phyloP scores from a whole-genome alignment of 1,140 invertebrate species.

The Lasioglossum baleicum region DNA sequence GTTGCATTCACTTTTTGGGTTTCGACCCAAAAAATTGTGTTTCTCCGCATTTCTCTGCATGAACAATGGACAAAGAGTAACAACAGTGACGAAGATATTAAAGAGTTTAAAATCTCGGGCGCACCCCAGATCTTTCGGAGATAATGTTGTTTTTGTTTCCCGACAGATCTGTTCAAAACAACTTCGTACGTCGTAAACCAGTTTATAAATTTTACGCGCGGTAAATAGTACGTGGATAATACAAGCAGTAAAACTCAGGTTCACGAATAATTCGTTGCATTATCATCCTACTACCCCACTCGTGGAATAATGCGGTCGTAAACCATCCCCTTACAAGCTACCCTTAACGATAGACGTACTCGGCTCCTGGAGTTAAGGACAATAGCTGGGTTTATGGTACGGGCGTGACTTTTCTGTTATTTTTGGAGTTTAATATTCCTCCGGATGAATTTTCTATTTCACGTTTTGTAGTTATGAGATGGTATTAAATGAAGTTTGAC shows the following conservation, averaged over 20 bases:
- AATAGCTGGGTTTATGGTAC: neutral
- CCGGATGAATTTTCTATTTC: neutral
- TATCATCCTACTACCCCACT: neutral
- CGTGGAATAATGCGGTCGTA: neutral
- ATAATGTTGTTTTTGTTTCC: too few species aligned
- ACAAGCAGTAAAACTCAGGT: neutral
- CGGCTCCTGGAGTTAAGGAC: neutral
- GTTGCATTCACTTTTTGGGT: too few species aligned
- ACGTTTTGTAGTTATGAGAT: too few species aligned
- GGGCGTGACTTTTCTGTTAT: neutral
- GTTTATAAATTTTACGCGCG: neutral
- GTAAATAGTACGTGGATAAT: neutral
- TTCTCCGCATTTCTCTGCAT: too few species aligned
- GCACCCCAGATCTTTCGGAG: too few species aligned
- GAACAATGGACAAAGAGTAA: too few species aligned
- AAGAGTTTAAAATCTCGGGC: too few species aligned
- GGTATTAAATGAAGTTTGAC: too few species aligned
- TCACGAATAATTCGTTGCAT: constrained; percentile 6
- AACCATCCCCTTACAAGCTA: neutral
- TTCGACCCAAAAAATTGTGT: too few species aligned
- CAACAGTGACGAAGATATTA: too few species aligned
- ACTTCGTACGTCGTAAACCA: neutral
- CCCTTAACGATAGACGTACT: constrained; percentile 1
- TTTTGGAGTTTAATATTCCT: neutral
- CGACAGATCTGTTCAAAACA: neutral